Evolutionary conservation across 2,797 vertebrate species (phyloP).

Genomic region (Loris lydekkerianus): DNA sequence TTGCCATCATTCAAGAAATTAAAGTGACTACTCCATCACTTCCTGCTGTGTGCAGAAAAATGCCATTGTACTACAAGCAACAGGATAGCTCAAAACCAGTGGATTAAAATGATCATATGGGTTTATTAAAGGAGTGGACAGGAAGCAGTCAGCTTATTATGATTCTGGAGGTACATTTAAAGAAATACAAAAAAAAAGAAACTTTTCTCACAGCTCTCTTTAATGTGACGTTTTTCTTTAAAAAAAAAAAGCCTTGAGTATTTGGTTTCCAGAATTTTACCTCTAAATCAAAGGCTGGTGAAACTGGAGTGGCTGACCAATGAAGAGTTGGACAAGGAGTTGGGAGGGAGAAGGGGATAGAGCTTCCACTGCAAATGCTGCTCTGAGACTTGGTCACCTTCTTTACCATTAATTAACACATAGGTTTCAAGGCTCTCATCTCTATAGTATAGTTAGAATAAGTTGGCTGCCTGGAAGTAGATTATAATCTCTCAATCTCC

Average conservation of each 20-base stretch:
- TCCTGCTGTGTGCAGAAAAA: background rate
- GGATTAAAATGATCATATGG: background rate
- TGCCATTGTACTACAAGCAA: background rate
- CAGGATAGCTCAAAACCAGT: background rate
- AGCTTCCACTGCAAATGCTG: background rate
- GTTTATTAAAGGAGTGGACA: background rate
- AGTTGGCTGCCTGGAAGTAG: background rate
- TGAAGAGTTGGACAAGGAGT: background rate
- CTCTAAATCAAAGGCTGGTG: background rate
- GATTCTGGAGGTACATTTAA: background rate
- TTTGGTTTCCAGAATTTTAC: background rate
- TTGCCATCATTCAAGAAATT: slow-evolving; percentile 4
- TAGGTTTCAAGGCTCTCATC: background rate
- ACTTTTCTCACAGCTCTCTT: background rate
- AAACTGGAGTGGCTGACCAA: background rate
- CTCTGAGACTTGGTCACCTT: background rate
- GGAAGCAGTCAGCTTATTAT: background rate
- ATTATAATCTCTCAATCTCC: background rate
- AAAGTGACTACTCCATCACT: background rate
- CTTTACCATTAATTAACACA: background rate
- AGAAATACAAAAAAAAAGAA: background rate
- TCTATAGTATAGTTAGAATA: background rate
- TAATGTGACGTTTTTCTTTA: background rate
- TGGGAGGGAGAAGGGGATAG: background rate
- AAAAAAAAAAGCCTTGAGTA: background rate